Base-by-base conservation (phyloP, 1,140 invertebrate genomes). In the Zaprionus kolodkinae region DNA sequence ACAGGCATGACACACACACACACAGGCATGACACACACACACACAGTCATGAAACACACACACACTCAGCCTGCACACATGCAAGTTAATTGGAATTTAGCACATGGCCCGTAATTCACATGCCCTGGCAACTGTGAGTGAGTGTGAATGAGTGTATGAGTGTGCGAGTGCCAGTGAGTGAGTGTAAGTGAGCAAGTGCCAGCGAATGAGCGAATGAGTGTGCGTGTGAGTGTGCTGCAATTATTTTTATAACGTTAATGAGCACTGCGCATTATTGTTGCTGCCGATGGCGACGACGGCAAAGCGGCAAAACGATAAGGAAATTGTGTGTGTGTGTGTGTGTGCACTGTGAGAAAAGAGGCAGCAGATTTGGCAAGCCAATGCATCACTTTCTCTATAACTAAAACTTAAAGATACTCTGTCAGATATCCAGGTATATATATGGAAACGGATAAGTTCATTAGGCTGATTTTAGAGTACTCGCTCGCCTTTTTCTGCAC, bases 221-320 rank as follows among this genome's bases (percentile, higher is more conserved):
- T 60, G 27, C 36, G 35, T 74, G 65, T 59, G 64, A 55, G 80
- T 84, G 78, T 72, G 63, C 70, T 72, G 85, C 85, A 89, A 89
- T 89, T 89, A 89, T 89, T 89, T 89, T 89, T 89, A 89, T 81
- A 84, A 89, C 81, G 78, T 89, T 89, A 89, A 89, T 89, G 85
- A 89, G 85, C 85, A 85, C 63, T 50, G 76, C 64, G 72, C 83
- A 87, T 87, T 87, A 83, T 87, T 87, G 76, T 72, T 69, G 83
- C 72, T 70, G 73, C 54, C 62, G 62, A 57, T 63, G 71, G 65
- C 65, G 61, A 17, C 30, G 17, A 38, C 54, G 40, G 17, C 30
- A 33, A 50, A 21, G 1, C 17, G n/a, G n/a, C 12, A 38, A 11
- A 21, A 62, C 17, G 36, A 60, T 33, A 56, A 36, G 9, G 17